A percentile compares a stretch with the other conserved stretches of the same genome.
Conservation (phyloP, 2,888 invertebrate species). For the Trichogramma evanescens region DNA sequence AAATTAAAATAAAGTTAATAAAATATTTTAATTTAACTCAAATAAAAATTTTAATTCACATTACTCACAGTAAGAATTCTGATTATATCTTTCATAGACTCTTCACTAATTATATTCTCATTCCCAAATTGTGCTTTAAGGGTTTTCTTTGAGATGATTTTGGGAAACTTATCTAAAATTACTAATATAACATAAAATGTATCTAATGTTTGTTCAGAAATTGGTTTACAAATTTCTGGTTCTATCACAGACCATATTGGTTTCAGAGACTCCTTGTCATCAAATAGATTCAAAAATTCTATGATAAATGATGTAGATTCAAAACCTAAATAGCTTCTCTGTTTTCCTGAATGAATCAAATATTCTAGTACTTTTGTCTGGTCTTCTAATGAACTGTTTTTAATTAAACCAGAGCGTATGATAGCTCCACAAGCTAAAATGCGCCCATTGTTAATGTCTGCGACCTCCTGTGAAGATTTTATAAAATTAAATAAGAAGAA, state of each 20-base stretch:
- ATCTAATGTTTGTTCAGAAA: conserved; percentile 61
- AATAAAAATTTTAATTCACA: conserved; percentile 7
- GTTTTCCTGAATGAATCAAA: conserved; percentile 53
- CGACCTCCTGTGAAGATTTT: conserved; percentile 58
- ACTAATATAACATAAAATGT: conserved; percentile 57
- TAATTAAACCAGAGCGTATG: conserved; percentile 58
- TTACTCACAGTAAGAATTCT: conserved; percentile 59
- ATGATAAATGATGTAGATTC: conserved; percentile 57
- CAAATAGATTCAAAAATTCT: conserved; percentile 55
- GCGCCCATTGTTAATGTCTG: conserved; percentile 65
- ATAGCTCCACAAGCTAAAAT: conserved; percentile 66
- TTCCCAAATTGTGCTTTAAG: conserved; percentile 55
- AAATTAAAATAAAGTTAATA: conserved; percentile 33
- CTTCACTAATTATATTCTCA: conserved; percentile 54
- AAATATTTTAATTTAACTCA: not conserved
- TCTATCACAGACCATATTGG: conserved; percentile 58
- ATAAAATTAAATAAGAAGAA: not conserved
- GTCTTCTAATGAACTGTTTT: conserved; percentile 50
- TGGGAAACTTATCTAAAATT: conserved; percentile 48
- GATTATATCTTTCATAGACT: conserved; percentile 53
- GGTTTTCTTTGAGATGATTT: conserved; percentile 50
- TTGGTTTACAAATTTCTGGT: conserved; percentile 56
- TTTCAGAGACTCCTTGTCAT: conserved; percentile 51
- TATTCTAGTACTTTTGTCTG: conserved; percentile 48
- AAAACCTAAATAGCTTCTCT: conserved; percentile 57